phyloP scores from a whole-genome alignment of 2,888 invertebrate genomes.

The Odontocolon sp. region DNA sequence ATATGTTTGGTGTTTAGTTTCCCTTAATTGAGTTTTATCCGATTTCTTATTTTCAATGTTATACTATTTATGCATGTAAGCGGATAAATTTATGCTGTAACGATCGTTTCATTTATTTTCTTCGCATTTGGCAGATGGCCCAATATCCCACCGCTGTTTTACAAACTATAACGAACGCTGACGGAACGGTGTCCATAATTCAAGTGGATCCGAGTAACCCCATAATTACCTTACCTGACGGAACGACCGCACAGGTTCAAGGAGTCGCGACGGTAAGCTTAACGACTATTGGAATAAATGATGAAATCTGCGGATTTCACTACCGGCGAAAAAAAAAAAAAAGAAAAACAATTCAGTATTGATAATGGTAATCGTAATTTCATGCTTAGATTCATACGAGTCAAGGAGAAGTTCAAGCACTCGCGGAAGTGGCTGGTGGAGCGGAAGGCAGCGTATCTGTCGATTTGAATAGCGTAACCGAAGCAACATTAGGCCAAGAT shows the following conservation, averaged over 20 bases:
- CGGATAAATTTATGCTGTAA: constrained; percentile 22
- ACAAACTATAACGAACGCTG: constrained; percentile 97
- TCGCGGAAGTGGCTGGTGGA: constrained; percentile 87
- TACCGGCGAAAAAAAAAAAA: too few relatives aligned
- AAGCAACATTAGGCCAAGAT: constrained; percentile 94
- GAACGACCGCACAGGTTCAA: constrained; percentile 96
- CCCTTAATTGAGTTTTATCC: constrained; percentile 78
- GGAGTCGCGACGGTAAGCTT: constrained; percentile 86
- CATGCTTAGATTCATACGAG: constrained; percentile 80
- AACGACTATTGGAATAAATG: too few relatives aligned
- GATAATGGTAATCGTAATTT: constrained; percentile 62
- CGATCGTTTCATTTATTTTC: constrained; percentile 41
- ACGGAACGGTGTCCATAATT: constrained; percentile 97
- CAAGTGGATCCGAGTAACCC: constrained; percentile 97
- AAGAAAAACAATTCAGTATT: constrained; percentile 69
- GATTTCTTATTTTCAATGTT: constrained; percentile 65
- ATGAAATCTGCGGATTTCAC: too few relatives aligned
- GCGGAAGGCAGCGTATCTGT: constrained; percentile 89
- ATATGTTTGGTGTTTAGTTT: constrained; percentile 76
- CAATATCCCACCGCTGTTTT: constrained; percentile 95
- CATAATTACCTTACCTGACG: constrained; percentile 97
- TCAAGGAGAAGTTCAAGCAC: constrained; percentile 85
- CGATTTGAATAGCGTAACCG: constrained; percentile 93
- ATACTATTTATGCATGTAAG: constrained; percentile 24
- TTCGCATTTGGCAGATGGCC: constrained; percentile 79